A percentile compares a stretch with the other conserved stretches of the same genome.
These are phyloP conservation scores for Fragum whitleyi DNA, from an alignment of 2,888 invertebrate species.

Conservation along the genomic window DNA sequence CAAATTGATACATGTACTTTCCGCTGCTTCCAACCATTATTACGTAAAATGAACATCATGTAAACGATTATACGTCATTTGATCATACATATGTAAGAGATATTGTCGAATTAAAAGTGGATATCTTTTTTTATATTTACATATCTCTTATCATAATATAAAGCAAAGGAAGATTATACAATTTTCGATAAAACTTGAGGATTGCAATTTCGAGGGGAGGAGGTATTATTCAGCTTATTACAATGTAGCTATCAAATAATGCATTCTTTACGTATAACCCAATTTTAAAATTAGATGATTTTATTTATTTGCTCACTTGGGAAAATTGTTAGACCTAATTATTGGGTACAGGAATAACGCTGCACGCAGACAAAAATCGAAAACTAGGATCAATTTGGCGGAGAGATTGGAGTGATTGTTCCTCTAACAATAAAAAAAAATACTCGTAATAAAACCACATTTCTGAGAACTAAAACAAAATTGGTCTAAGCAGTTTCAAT, in stretches of 20 bases:
- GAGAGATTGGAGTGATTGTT: not conserved
- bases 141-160: too few relatives aligned
- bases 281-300: not conserved
- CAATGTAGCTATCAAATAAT: not conserved
- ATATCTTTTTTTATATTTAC: too few relatives aligned
- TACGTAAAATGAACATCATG: too few relatives aligned
- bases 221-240: not conserved
- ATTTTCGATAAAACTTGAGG: too few relatives aligned
- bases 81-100: too few relatives aligned
- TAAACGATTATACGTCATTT: too few relatives aligned
- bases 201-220: too few relatives aligned
- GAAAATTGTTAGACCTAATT: not conserved
- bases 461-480: constrained; percentile 2
- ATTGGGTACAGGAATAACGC: not conserved
- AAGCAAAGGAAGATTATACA: too few relatives aligned
- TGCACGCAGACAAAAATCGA: constrained; percentile 1
- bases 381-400: not conserved
- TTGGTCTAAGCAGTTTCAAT: not conserved
- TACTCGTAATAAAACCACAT: not conserved
- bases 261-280: not conserved
- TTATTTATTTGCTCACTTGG: not conserved
- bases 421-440: not conserved
- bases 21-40: too few relatives aligned
- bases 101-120: too few relatives aligned
- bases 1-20: too few relatives aligned